Conservation (phyloP, 2,888 invertebrate species). For the Dyspetes luteomarginatus region DNA sequence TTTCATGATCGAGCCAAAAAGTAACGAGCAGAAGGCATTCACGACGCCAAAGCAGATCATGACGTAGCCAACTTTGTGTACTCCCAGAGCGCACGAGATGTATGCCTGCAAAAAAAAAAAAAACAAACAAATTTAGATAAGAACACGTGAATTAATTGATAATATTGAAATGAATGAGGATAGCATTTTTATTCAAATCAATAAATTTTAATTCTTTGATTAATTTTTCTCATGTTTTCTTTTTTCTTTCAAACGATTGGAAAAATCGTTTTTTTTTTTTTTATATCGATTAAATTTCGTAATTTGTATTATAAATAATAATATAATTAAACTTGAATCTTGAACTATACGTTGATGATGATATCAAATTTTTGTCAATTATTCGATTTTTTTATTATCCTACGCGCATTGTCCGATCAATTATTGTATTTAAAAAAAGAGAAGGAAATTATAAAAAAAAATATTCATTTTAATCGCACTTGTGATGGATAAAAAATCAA, state of each 20-base stretch:
- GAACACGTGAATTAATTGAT: neutral
- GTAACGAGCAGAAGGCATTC: conserved; percentile 94
- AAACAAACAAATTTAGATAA: conserved; percentile 1
- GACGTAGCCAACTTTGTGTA: conserved; percentile 97
- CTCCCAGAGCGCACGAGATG: conserved; percentile 95
- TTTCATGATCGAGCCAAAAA: conserved; percentile 96
- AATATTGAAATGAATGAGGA: neutral
- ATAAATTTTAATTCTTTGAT: neutral
- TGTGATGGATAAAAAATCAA: too few species aligned
- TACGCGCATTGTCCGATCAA: too few species aligned
- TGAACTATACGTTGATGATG: too few species aligned
- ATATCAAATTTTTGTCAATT: too few species aligned
- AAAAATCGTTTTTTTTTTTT: too few species aligned
- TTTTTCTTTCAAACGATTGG: too few species aligned
- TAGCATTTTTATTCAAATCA: neutral
- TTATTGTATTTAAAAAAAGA: too few species aligned
- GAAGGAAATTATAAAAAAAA: too few species aligned
- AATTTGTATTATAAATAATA: neutral
- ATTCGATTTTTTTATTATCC: too few species aligned
- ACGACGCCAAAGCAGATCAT: conserved; percentile 99
- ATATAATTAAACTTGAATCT: neutral
- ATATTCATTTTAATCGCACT: too few species aligned
- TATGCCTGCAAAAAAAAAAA: conserved; percentile 86
- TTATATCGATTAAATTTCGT: neutral
- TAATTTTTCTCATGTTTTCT: too few species aligned